Evolutionary conservation across 2,113 vertebrate genomes (phyloP).

Genomic region (Podarcis cretensis): DNA sequence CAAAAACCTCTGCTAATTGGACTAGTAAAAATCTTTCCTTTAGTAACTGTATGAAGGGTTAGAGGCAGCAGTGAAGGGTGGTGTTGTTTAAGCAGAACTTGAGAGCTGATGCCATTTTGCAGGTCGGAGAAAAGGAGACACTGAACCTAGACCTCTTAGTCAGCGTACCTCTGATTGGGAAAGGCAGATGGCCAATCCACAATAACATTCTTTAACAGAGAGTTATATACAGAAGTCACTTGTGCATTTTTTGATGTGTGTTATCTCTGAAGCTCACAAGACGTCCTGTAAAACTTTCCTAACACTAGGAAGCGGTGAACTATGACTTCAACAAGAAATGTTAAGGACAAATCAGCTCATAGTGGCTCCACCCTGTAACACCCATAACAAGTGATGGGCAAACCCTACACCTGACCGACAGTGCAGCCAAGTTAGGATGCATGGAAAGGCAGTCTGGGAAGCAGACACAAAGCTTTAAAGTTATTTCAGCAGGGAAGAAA

Average conservation of each 20-base stretch:
- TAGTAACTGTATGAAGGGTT: rapidly evolving
- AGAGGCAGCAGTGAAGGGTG: rapidly evolving
- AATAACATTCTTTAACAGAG: not conserved
- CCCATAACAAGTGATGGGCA: not conserved
- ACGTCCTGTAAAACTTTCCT: not conserved
- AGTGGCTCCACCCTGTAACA: not conserved
- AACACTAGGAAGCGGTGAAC: not conserved
- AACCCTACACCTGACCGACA: too few species aligned
- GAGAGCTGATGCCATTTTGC: not conserved
- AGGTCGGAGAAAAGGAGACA: not conserved
- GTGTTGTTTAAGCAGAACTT: not conserved
- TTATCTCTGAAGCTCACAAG: not conserved
- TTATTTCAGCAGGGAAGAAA: too few species aligned
- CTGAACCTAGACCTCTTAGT: not conserved
- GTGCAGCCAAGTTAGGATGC: too few species aligned
- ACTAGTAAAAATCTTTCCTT: not conserved
- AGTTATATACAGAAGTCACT: not conserved
- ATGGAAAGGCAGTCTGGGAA: too few species aligned
- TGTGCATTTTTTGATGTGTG: not conserved
- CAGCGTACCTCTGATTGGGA: not conserved
- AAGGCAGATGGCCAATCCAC: not conserved
- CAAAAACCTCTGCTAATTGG: not conserved
- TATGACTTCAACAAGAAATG: not conserved
- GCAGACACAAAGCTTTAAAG: too few species aligned
- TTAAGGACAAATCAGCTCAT: not conserved